phyloP scores from a whole-genome alignment of 2,888 invertebrate species.

The Allacma fusca region DNA sequence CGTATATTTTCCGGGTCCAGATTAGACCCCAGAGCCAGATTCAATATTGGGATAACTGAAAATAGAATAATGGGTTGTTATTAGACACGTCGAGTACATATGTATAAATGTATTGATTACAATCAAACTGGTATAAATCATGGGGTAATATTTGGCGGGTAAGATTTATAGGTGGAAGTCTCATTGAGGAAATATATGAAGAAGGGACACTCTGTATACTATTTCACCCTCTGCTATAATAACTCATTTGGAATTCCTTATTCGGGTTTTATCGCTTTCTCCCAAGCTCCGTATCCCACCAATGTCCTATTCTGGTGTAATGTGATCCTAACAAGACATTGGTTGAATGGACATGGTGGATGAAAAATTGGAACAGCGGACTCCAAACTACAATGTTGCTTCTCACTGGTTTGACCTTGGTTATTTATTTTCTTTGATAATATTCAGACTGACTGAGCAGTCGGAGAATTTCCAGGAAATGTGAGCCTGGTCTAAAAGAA shows the following conservation, averaged over 20 bases:
- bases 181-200: no score
- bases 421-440: constrained; percentile 2
- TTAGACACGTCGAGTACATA: no score
- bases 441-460: background rate
- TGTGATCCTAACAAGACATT: constrained; percentile 11
- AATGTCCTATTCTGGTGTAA: background rate
- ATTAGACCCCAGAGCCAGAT: constrained; percentile 76
- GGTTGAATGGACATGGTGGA: background rate
- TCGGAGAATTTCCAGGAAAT: background rate
- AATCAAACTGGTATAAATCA: no score
- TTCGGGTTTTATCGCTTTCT: no score
- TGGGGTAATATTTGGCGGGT: no score
- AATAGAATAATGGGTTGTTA: constrained; percentile 20
- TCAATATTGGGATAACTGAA: constrained; percentile 75
- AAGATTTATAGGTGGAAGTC: no score
- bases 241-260: no score
- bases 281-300: background rate
- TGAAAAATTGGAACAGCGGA: background rate
- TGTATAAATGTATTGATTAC: no score
- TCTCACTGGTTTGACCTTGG: background rate
- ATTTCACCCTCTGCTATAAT: no score
- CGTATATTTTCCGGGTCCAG: constrained; percentile 81
- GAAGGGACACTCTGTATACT: no score
- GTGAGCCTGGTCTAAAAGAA: background rate
- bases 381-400: background rate